Evolutionary conservation across 1,140 invertebrate species (phyloP), one percentile per base, ranked within the genome.

Genomic region (Ceratosolen solmsi): DNA sequence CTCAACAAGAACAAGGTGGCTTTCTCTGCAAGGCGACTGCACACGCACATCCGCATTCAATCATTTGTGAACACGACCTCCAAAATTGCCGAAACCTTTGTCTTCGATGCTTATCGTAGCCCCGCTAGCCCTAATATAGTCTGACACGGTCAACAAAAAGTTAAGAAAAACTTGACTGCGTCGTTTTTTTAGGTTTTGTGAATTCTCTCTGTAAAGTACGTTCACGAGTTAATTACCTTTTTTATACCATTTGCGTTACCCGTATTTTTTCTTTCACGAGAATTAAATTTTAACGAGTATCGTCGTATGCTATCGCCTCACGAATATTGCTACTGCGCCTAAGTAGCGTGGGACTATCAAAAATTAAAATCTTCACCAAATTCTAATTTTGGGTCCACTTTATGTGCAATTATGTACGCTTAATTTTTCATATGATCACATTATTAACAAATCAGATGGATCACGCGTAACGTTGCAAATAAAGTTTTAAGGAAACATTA

Each of bases 11-110:
- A 68, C 30, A 36, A 36, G 20, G 25, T 5, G 46, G 56, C 2
- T 38, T 11, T 36, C 58, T 79, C 11, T 71, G 79, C 60, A 30
- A 70, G 8, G 25, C 46, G 51, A 33, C n/a, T 68, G 17, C 38
- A 68, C 87, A 87, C 86, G 87, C 87, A 88, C 86, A 86, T 86
- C 86, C 87, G 83, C 86, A 83, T 88, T 87, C 87, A 80, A 88
- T 88, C 86, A 86, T 68, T 78, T 46, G 51, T 36, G 68, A 60
- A 17, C 25, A 74, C 65, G 71, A 76, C 36, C 51, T 15, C 58
- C 49, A 60, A 82, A 82, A 82, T 82, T 82, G 51, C 65, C 58
- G 60, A 38, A 41, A 7, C 74, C 74, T 76, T 71, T 49, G 27
- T 60, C 20, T 82, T 82, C 11, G 63, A 82, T 77, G 9, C 54